Percentiles rank a stretch among this genome's conserved stretches.
These are phyloP conservation scores for Drosophila peninsularis DNA, from an alignment of 2,888 invertebrate genomes.

Conservation along the genomic window DNA sequence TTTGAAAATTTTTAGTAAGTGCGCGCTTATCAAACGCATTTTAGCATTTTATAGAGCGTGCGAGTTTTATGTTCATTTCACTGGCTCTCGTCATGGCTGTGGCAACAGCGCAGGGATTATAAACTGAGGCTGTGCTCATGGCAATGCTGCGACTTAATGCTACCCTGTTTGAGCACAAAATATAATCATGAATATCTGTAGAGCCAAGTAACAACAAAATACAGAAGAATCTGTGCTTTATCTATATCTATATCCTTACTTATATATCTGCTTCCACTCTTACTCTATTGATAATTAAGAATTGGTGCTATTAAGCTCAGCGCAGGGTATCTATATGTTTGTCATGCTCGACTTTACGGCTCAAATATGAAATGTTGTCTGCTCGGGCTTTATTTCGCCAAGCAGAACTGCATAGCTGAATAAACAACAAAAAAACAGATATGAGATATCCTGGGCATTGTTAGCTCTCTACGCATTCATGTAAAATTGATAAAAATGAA, in stretches of 20 bases:
- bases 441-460: constrained; percentile 4
- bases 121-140: background rate
- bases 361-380: background rate
- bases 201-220: too few species aligned
- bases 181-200: background rate
- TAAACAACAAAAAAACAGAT: constrained; percentile 18
- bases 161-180: background rate
- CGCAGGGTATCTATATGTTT: background rate
- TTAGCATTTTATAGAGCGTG: constrained; percentile 71
- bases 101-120: background rate
- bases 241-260: background rate
- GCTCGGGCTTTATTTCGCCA: constrained; percentile 13
- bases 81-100: constrained; percentile 23
- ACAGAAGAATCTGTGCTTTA: background rate
- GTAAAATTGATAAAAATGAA: background rate
- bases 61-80: constrained; percentile 62
- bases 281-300: background rate
- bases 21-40: constrained; percentile 56
- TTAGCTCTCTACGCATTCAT: background rate
- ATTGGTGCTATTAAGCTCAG: background rate
- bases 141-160: constrained; percentile 14
- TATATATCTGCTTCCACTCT: too few species aligned
- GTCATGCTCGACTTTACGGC: background rate
- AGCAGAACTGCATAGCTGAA: constrained; percentile 18
- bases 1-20: constrained; percentile 49